phyloP scores from a whole-genome alignment of 2,113 vertebrate species.

The Nyctereutes procyonoides region DNA sequence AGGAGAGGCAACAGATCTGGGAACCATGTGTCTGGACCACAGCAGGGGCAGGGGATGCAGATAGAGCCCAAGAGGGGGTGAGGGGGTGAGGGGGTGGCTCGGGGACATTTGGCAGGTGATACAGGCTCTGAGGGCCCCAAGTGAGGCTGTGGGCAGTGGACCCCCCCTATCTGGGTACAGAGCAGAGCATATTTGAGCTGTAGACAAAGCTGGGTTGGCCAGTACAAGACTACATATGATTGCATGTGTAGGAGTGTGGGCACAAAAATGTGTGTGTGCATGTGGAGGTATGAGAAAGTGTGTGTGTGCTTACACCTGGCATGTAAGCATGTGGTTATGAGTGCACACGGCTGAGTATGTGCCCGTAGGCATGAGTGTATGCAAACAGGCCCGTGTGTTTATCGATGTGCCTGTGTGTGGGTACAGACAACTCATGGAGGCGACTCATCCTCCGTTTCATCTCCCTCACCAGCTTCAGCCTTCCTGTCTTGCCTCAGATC shows the following conservation, averaged over 20 bases:
- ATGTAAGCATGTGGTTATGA: background rate
- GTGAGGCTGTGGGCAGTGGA: background rate
- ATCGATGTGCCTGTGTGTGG: background rate
- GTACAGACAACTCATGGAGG: background rate
- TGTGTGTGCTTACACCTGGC: background rate
- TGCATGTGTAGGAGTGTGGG: accelerated
- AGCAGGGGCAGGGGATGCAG: background rate
- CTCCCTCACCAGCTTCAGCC: background rate
- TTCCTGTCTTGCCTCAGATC: background rate
- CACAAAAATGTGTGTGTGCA: background rate
- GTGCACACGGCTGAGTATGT: background rate
- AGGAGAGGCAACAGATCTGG: background rate
- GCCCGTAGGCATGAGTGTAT: background rate
- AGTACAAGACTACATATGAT: background rate
- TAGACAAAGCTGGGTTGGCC: accelerated
- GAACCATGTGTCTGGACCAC: too few relatives aligned
- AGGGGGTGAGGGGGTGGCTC: too few relatives aligned
- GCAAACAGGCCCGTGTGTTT: background rate
- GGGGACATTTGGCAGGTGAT: background rate
- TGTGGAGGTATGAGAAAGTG: background rate
- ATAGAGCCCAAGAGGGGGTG: background rate
- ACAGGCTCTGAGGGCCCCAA: background rate
- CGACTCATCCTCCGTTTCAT: background rate
- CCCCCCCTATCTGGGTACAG: too few relatives aligned
- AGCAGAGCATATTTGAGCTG: background rate